These are phyloP conservation scores for Littorina saxatilis DNA, from an alignment of 1,140 invertebrate species.

Conservation along the genomic window DNA sequence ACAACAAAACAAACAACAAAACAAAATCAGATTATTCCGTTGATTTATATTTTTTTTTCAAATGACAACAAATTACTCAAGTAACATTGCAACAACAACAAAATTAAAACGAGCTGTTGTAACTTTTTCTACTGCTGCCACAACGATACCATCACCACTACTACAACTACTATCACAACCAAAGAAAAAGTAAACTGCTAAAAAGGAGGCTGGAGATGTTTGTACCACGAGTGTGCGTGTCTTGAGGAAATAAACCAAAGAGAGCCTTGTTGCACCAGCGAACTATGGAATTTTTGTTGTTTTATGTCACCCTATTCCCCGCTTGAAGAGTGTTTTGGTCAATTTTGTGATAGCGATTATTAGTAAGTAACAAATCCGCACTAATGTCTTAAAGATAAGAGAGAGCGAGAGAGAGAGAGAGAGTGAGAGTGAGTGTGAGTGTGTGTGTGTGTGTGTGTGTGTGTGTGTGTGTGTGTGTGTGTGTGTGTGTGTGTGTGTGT, in stretches of 20 bases:
- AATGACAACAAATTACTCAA: no score
- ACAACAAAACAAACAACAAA: no score
- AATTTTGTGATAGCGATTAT: neutral
- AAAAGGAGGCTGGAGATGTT: neutral
- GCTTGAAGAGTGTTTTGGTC: neutral
- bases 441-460: slow-evolving; percentile 2
- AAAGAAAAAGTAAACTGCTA: neutral
- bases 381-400: neutral
- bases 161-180: no score
- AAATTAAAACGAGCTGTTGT: no score
- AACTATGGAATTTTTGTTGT: neutral
- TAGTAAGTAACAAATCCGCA: neutral
- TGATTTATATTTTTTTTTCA: no score
- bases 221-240: neutral
- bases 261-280: neutral
- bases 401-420: no score
- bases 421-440: neutral
- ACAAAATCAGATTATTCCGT: no score
- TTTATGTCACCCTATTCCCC: neutral
- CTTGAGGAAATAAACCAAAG: neutral
- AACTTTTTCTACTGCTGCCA: no score
- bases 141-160: no score
- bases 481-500: slow-evolving; percentile 2
- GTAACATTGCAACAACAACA: no score
- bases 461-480: slow-evolving; percentile 2